phyloP scores from a whole-genome alignment of 2,888 invertebrate species.

The Apamea anceps region DNA sequence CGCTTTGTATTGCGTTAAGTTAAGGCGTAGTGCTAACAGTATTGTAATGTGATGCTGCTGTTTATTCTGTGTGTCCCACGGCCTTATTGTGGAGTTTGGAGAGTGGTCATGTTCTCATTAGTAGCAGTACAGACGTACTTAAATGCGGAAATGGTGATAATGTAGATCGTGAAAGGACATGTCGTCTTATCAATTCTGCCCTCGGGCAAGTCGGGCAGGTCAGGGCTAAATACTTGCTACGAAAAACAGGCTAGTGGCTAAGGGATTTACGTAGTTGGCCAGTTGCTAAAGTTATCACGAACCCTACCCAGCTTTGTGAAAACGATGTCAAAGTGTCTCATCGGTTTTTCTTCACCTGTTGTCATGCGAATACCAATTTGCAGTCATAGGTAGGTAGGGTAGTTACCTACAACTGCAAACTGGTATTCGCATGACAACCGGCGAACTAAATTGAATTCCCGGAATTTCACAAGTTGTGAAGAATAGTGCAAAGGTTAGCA shows the following conservation, averaged over 20 bases:
- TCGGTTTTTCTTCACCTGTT: background rate
- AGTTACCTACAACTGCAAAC: background rate
- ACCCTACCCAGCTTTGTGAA: background rate
- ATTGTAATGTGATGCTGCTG: constrained; percentile 36
- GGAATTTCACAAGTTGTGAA: background rate
- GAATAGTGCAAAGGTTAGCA: background rate
- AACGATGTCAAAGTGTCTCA: background rate
- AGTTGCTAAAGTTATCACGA: background rate
- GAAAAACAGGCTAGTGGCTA: background rate
- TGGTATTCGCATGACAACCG: background rate
- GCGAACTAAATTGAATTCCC: background rate
- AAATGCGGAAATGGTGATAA: background rate
- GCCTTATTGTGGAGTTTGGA: constrained; percentile 21
- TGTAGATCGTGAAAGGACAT: background rate
- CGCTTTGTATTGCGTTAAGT: constrained; percentile 48
- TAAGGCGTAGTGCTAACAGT: constrained; percentile 40
- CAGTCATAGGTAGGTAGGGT: background rate
- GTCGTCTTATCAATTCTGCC: background rate
- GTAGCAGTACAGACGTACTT: too few relatives aligned
- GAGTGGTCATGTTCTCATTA: constrained; percentile 22
- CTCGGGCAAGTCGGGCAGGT: background rate
- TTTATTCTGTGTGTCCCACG: constrained; percentile 44
- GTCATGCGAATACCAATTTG: background rate
- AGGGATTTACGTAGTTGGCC: background rate
- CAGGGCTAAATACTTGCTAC: background rate